Conservation (phyloP, 2,797 vertebrate species). For the Bryconaethiops microstoma region DNA sequence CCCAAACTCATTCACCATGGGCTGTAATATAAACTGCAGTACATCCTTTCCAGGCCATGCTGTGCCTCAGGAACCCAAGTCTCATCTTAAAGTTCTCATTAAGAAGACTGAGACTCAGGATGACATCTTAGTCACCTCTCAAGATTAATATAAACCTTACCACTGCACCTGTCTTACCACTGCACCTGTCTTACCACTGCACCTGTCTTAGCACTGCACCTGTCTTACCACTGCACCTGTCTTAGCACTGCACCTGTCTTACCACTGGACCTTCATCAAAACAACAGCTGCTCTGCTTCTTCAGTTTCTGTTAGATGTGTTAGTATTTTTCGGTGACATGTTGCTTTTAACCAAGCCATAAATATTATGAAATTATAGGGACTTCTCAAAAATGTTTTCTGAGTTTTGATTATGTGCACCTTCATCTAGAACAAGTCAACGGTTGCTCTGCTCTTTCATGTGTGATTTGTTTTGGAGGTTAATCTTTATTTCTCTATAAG, state of each 20-base stretch:
- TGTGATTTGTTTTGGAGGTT: background rate
- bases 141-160: background rate
- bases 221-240: background rate
- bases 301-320: background rate
- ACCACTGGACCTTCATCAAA: background rate
- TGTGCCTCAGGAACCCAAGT: background rate
- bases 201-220: no score
- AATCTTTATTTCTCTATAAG: no score
- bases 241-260: background rate
- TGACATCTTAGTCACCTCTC: background rate
- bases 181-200: background rate
- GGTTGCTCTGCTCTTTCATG: background rate
- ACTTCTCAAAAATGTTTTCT: no score
- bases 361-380: background rate
- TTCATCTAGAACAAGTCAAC: background rate
- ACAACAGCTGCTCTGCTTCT: background rate
- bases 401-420: background rate
- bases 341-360: background rate
- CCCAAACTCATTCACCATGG: no score
- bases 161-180: background rate
- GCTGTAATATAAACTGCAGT: background rate
- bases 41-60: slow-evolving; percentile 1
- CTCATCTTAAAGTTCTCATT: slow-evolving; percentile 56
- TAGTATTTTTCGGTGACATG: background rate
- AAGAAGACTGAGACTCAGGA: slow-evolving; percentile 61